Evolutionary conservation across 1,140 invertebrate genomes (phyloP).

Genomic region (Caenorhabditis tropicalis): DNA sequence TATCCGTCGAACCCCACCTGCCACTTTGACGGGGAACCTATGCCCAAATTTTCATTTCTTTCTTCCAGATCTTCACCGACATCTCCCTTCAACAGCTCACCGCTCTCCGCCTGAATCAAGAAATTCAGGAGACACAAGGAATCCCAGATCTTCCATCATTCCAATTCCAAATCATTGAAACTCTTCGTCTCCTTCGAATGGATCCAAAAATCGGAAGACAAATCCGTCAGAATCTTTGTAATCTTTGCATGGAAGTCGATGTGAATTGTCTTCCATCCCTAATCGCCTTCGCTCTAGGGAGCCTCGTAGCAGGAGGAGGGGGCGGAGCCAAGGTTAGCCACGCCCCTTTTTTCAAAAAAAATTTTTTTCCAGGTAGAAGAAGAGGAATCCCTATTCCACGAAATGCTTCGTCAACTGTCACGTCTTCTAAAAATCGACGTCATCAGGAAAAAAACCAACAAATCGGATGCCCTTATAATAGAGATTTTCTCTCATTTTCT

Average conservation of each 20-base stretch:
- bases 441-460: background rate
- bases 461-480: background rate
- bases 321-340: background rate
- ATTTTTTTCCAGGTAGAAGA: background rate
- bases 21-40: too few relatives aligned
- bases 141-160: background rate
- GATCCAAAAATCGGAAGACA: background rate
- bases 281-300: background rate
- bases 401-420: constrained; percentile 1
- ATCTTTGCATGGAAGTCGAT: background rate
- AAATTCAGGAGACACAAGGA: background rate
- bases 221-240: constrained; percentile 3
- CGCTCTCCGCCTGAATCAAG: background rate
- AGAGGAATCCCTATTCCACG: background rate
- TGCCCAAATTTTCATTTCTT: too few relatives aligned
- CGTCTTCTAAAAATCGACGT: constrained; percentile 31
- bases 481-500: background rate
- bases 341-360: too few relatives aligned
- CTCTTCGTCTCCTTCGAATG: background rate
- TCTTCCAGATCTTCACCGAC: constrained; percentile 8
- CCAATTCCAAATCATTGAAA: constrained; percentile 27
- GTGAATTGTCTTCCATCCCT: background rate
- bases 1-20: too few relatives aligned
- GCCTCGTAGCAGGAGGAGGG: background rate
- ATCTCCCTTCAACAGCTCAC: background rate